phyloP scores from a whole-genome alignment of 2,797 vertebrate genomes.

The Amblyopsis hoosieri region DNA sequence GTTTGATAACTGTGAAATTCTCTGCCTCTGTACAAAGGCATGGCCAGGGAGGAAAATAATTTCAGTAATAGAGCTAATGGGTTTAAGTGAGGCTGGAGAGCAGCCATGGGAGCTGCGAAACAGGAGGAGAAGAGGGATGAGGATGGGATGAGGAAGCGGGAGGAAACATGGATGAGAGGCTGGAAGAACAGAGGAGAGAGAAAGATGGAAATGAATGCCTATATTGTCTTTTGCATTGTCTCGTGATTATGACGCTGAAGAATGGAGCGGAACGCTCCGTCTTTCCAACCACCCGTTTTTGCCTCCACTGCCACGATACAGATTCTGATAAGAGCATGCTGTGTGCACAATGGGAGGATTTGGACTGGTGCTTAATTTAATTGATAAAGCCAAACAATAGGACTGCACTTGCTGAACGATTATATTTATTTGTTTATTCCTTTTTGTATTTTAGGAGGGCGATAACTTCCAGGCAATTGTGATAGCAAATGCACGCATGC shows the following conservation, averaged over 20 bases:
- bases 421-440: conserved; percentile 61
- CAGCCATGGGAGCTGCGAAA: conserved; percentile 78
- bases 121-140: conserved; percentile 37
- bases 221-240: conserved; percentile 70
- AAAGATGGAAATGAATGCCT: conserved; percentile 47
- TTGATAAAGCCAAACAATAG: conserved; percentile 77
- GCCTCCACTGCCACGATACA: conserved; percentile 72
- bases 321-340: conserved; percentile 76
- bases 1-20: conserved; percentile 88
- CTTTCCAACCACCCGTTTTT: conserved; percentile 66
- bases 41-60: conserved; percentile 82
- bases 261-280: conserved; percentile 62
- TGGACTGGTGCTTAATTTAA: conserved; percentile 83
- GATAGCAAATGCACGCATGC: neutral
- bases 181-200: conserved; percentile 53
- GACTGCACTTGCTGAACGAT: conserved; percentile 63
- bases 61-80: conserved; percentile 88
- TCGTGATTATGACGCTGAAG: conserved; percentile 73
- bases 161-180: conserved; percentile 64
- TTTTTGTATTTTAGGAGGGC: conserved; percentile 23
- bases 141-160: conserved; percentile 42
- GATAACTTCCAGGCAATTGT: conserved; percentile 63
- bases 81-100: conserved; percentile 86
- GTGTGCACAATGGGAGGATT: conserved; percentile 76
- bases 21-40: conserved; percentile 80